Base-by-base conservation (phyloP, 2,113 vertebrate genomes). In the Caloenas nicobarica region DNA sequence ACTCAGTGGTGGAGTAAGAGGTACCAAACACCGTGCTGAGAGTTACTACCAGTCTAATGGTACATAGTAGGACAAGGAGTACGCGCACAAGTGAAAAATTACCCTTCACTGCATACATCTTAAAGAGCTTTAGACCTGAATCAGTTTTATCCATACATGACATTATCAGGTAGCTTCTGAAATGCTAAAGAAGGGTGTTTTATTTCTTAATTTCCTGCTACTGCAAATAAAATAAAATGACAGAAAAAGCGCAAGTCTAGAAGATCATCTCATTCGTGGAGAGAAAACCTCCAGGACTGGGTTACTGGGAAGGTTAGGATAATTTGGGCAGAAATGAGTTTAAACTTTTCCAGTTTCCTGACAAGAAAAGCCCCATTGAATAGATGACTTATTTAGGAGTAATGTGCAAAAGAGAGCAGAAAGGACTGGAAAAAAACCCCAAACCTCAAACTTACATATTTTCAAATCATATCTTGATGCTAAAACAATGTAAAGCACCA, bases 361-460 rank as follows among this genome's bases (percentile, higher is more conserved):
- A 87, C 22, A 61, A 56, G 28, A 46, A 91, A 89, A 83, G 12
- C 16, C 6, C 26, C 16, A 25, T 22, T 65, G 60, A 84, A 51
- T 0, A 58, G 25, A 51, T 28, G 2, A 61, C 4, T 61, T 85
- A 28, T 81, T 79, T 28, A 86, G 33, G 12, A 25, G 9, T 28
- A 36, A 36, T 7, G 25, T n/a, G 56, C 22, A 70, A 38, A 70
- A 61, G 5, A 65, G 5, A 65, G 17, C 17, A 71, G 10, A 54
- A 78, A 78, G 82, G 36, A 66, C 21, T 17, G 10, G 25, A 10
- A 31, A 69, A 61, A 92, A 78, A 8, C 8, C 44, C 13, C 70
- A 80, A 62, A 76, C 7, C 24, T 26, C 0, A 0, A 50, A 88
- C 19, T 65, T 51, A 36, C 1, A 0, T 36, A 78, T 64, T 69